Evolutionary conservation across 2,113 vertebrate species (phyloP), one percentile per base, ranked within the genome.

Genomic region (Syrrhaptes paradoxus): DNA sequence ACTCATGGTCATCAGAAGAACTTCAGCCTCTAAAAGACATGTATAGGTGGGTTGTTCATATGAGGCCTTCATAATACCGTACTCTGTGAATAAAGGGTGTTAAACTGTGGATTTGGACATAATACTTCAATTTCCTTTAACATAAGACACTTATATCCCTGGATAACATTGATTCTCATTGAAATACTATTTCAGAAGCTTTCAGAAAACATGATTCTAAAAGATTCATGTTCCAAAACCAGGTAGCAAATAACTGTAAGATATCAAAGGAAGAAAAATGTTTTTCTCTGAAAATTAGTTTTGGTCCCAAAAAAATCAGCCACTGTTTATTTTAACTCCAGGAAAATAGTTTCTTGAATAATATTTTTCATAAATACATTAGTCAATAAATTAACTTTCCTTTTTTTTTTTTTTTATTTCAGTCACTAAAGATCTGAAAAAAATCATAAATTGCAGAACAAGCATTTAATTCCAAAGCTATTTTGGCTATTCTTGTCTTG

Each of bases 1-100:
- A 80, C 11, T 61, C 26, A 18, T 3, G 7, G 28, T 17, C 17
- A 32, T 31, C 28, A 68, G 41, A 45, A 66, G 8, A 46, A 29
- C 29, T 41, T 72, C 57, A 58, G 24, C 10, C 31, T 83, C 29
- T 45, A 32, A 17, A 0, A 76, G 22, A 58, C 9, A 76, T 17
- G 3, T 38, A 24, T 3, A 10, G 10, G 11, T 6, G 5, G 28
- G 0, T 5, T 54, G 10, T 25, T 51, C 8, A 24, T 22, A 28
- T 38, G 25, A 87, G 18, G 8, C 7, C 13, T 55, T 17, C 24
- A 38, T 9, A 52, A 67, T 14, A n/a, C 18, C 46, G 6, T 26
- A 19, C 5, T 43, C 16, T 9, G 10, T 59, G 58, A 43, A 67
- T 25, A 41, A 34, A 68, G 2, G 51, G 3, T 24, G 12, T 55